These are phyloP conservation scores for Phocoena sinus DNA, from an alignment of 2,113 vertebrate genomes.

Conservation along the genomic window DNA sequence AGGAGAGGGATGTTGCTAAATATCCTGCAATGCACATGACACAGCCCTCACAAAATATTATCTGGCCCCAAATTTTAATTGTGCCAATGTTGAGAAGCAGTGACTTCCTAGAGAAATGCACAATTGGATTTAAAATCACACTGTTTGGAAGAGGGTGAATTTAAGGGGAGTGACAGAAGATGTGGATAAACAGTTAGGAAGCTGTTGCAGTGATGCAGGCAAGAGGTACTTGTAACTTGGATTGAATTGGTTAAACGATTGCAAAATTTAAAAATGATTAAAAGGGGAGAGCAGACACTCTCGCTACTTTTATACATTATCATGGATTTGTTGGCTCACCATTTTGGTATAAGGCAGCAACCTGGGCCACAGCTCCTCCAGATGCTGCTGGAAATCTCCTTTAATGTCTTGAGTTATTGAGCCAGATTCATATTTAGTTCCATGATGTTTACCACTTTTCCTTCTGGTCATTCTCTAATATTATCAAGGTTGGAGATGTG, in stretches of 20 bases:
- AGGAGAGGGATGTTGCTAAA: neutral
- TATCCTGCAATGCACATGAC: neutral
- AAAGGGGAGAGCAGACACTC: neutral
- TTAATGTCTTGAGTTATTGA: accelerated
- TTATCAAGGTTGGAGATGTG: neutral
- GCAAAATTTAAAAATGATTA: neutral
- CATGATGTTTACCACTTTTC: neutral
- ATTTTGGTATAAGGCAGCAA: neutral
- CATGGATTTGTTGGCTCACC: neutral
- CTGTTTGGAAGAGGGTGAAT: neutral
- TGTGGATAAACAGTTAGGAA: neutral
- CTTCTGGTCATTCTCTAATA: neutral
- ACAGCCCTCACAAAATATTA: neutral
- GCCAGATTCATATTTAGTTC: neutral
- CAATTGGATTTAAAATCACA: neutral
- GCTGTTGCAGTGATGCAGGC: neutral
- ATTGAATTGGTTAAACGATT: neutral
- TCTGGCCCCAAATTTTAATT: neutral
- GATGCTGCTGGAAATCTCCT: neutral
- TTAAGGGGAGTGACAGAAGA: neutral
- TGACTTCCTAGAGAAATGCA: neutral
- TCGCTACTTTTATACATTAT: neutral
- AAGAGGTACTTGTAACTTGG: neutral
- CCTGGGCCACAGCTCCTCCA: neutral
- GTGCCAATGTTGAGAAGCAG: neutral